Conservation (phyloP, 2,797 vertebrate genomes). For the Psittacula derbiana region DNA sequence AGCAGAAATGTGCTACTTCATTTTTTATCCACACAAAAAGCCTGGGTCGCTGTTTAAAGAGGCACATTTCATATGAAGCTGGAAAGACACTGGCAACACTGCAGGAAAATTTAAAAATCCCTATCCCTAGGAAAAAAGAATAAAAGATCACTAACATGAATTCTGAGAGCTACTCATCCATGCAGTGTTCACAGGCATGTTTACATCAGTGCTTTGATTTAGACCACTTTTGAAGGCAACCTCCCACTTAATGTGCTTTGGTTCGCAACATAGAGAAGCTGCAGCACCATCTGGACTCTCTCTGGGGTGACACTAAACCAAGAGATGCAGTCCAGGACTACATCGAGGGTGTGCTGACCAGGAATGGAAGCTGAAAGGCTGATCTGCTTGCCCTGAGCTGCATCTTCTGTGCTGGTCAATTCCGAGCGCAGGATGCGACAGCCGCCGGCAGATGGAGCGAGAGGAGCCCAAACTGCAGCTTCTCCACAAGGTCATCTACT, state of each 20-base stretch:
- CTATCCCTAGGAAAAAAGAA: not conserved
- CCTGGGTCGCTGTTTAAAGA: not conserved
- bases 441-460: constrained; percentile 55
- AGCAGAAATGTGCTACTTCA: not conserved
- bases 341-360: fast-evolving
- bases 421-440: not conserved
- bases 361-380: not conserved
- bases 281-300: not conserved
- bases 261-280: not conserved
- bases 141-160: not conserved
- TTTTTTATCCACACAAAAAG: not conserved
- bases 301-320: not conserved
- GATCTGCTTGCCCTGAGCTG: fast-evolving
- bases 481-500: not conserved
- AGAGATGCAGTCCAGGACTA: not conserved
- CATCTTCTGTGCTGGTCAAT: not conserved
- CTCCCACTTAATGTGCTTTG: not conserved
- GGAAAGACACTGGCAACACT: not conserved
- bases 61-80: not conserved
- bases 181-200: fast-evolving
- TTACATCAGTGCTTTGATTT: not conserved
- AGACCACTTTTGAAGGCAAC: not conserved
- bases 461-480: not conserved
- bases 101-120: not conserved
- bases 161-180: not conserved